Base-by-base conservation (phyloP, 2,113 vertebrate genomes). In the Lutjanus erythropterus region DNA sequence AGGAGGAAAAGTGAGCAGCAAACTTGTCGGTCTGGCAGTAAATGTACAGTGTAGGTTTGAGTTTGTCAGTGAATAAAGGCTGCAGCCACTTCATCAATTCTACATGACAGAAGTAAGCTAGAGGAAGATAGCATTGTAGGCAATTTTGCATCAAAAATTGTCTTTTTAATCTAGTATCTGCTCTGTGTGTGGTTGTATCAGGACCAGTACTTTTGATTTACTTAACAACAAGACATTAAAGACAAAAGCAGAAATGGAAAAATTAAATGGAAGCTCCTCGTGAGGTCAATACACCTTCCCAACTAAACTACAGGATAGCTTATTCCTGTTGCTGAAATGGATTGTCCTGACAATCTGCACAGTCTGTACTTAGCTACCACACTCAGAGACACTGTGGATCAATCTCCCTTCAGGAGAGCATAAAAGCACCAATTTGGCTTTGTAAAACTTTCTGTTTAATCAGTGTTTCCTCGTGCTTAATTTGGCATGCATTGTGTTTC, bases 341-440 rank as follows among this genome's bases (percentile, higher is more conserved):
- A 53, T 39, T 15, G 23, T 55, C 7, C 53, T 31, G 53, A 33
- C 3, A 56, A 33, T 9, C 7, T 41, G n/a, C 35, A 0, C 37
- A 10, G 14, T 62, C 23, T 25, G 39, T 23, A 10, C 23, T 27
- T n/a, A 25, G 35, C 47, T 7, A 19, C 69, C 18, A 21, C 50
- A 33, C 11, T 18, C 16, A 9, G 25, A 44, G 50, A 35, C 21
- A 42, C 18, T 18, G 27, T 3, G 18, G 12, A 49, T 56, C 72
- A 41, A 21, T 64, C 47, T 62, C 37, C 29, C 35, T 16, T 66
- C 58, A 67, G 4, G 5, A 37, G n/a, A 55, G 37, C 49, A 68
- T 64, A 76, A 35, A 77, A 49, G 76, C 46, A 33, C 53, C 18
- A 50, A 52, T 52, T 41, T 35, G 49, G 55, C 66, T 78, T 81